Evolutionary conservation across 92 coral and sea anemone genomes (phyloP), one percentile per base, ranked within the genome.

Genomic region (Epizoanthus stellaris): DNA sequence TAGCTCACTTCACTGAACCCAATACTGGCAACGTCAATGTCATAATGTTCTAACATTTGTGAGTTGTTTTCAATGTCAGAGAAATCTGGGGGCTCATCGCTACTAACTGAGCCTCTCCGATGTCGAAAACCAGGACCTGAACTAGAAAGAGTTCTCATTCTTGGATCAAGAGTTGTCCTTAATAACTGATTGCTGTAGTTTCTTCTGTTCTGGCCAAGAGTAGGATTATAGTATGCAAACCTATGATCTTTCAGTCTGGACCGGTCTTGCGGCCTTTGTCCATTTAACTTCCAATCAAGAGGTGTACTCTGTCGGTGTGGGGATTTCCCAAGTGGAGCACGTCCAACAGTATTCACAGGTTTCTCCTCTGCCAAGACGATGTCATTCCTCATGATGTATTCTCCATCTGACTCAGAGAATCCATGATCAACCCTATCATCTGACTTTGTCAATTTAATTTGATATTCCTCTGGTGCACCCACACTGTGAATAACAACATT

Each of bases 361-460:
- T 45, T 79, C 71, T 61, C 86, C 10, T 79, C 70, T 34, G 76
- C 75, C 53, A 59, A 60, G 16, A 73, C 71, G 62, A 66, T 82
- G 56, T 90, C 89, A 86, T 93, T 97, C 36, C 80, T 87, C 88
- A 96, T 85, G 42, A 95, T 91, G 62, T 79, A 97, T 67, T 97
- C 99, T 40, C 98, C 94, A 73, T 97, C 99, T 13, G 97, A 96
- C 86, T 96, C 99, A 0, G 98, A 94, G 81, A 96, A 96, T n/a
- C 98, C 97, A 57, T 89, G 98, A 81, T 97, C 98, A 62, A 95
- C 88, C 86, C 85, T 93, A 75, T 97, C 98, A 73, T 92, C 93
- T 3, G 95, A 89, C 80, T 87, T 90, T 25, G 95, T 93, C 20
- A 94, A 90, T 73, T 92, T 94, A 84, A 94, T 93, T 66, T 94